Evolutionary conservation across 2,113 vertebrate species (phyloP).

Genomic region (Canis aureus): DNA sequence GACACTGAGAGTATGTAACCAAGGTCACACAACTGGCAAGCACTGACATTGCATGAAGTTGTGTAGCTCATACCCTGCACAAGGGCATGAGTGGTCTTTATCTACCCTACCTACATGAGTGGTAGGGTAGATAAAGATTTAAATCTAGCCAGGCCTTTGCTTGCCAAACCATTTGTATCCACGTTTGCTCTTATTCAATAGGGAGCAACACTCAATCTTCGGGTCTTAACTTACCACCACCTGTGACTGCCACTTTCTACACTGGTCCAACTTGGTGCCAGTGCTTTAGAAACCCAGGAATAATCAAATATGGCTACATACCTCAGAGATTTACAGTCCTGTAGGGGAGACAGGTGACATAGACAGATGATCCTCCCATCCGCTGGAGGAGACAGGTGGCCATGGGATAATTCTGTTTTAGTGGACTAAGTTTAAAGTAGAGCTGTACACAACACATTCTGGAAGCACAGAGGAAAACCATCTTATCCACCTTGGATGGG

Average conservation of each 20-base stretch:
- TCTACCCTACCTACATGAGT: too few species aligned
- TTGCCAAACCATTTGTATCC: neutral
- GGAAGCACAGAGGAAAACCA: neutral
- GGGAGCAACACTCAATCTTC: neutral
- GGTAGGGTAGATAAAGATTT: neutral
- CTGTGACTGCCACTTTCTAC: neutral
- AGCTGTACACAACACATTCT: accelerated
- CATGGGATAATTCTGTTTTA: neutral
- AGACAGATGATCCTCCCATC: neutral
- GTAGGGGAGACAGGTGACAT: neutral
- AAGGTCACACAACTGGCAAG: neutral
- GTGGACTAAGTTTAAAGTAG: neutral
- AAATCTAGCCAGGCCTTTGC: neutral
- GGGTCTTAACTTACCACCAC: neutral
- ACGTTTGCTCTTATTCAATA: neutral
- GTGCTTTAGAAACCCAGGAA: neutral
- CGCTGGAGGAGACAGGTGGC: neutral
- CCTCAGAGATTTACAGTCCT: neutral
- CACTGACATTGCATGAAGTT: neutral
- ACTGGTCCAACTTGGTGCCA: neutral
- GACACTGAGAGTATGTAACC: neutral
- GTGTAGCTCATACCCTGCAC: too few species aligned
- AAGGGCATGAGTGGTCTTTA: neutral
- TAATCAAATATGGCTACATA: neutral
- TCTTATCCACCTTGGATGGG: neutral